Base-by-base conservation (phyloP, 2,797 vertebrate genomes). In the Delichon dasypus region DNA sequence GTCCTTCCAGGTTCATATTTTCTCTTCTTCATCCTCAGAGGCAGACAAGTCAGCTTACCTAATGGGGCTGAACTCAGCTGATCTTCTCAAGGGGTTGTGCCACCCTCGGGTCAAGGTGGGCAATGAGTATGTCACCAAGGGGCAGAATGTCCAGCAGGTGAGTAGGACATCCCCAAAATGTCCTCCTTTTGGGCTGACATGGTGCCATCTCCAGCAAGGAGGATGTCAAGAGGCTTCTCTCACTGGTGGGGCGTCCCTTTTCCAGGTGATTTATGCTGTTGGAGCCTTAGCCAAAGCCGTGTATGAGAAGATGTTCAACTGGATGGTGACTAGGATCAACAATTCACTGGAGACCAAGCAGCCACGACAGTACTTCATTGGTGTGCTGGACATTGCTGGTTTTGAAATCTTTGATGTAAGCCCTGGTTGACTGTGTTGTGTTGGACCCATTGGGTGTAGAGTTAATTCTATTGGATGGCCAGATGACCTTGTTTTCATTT, bases 31-130 rank as follows among this genome's bases (percentile, higher is more conserved):
- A 5, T 21, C 8, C 50, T 50, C 94, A 99, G 99, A 99, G 96
- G 97, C 98, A 0, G 99, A 99, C 96, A 99, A 99, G 90, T 97
- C 96, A 0, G 98, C 99, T 72, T 99, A 99, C 92, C 97, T 99
- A 79, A 98, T 99, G 98, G 98, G 30, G 25, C 93, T 99, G 61
- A 99, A 99, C 96, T 99, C 98, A 4, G 98, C 98, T 0, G 99
- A 99, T 88, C 94, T 99, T 25, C 97, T 99, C 34, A 99, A 99
- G 93, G 98, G 98, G 6, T 91, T 99, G 76, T 99, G 98, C 73
- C 98, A 99, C 84, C 99, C 99, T 19, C 98, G 99, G 73, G 99
- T 99, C n/a, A 99, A 99, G 96, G 99, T 99, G 76, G 98, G 98
- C 62, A 99, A 99, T 0, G 99, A 99, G 57, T 99, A 98, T 12